phyloP scores from a whole-genome alignment of 2,797 vertebrate genomes.

The Aselliscus stoliczkanus region DNA sequence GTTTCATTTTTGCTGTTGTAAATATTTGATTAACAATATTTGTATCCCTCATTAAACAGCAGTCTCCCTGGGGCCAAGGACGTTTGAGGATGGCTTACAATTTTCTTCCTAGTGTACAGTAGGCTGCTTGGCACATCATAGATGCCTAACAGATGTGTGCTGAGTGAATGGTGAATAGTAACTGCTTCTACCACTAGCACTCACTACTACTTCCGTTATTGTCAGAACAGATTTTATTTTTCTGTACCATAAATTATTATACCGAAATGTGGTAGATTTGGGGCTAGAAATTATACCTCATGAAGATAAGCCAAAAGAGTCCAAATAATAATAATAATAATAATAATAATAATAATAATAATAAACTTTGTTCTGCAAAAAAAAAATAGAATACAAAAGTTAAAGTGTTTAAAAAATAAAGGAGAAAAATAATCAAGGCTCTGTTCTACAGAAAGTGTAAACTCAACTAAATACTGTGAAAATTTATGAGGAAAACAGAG shows the following conservation, averaged over 20 bases:
- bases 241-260: not conserved
- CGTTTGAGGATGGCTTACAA: fast-evolving
- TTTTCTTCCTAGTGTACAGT: not conserved
- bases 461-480: not conserved
- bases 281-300: not conserved
- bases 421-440: not conserved
- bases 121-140: not conserved
- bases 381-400: not conserved
- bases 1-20: not conserved
- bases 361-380: not conserved
- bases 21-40: not conserved
- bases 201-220: no score
- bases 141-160: not conserved
- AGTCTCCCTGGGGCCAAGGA: not conserved
- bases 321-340: not conserved
- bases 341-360: not conserved
- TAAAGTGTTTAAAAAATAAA: not conserved
- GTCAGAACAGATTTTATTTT: not conserved
- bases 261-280: not conserved
- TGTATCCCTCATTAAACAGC: not conserved
- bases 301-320: not conserved
- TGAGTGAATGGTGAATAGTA: not conserved
- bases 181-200: fast-evolving
- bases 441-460: not conserved
- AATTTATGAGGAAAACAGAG: not conserved